These are phyloP conservation scores for Oceanodroma tethys DNA, from an alignment of 2,113 vertebrate genomes.

Conservation along the genomic window DNA sequence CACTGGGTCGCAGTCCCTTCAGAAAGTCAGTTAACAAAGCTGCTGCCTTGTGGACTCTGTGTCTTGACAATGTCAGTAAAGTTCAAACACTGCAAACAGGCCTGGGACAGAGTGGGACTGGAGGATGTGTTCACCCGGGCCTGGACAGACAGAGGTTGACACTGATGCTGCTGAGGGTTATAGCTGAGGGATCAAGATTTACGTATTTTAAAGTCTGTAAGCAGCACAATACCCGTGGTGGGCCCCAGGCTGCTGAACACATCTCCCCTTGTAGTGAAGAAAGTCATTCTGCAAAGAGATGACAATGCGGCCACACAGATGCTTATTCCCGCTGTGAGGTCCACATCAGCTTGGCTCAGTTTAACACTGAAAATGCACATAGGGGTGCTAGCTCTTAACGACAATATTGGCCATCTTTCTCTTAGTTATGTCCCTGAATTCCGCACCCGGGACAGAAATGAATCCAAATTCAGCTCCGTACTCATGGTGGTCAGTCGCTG, in stretches of 20 bases:
- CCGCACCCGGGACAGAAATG: background rate
- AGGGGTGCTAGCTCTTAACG: background rate
- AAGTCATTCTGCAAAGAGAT: background rate
- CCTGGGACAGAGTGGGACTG: background rate
- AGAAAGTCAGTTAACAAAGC: background rate
- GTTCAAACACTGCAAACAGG: background rate
- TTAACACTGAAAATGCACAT: background rate
- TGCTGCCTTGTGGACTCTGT: background rate
- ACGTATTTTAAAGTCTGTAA: slow-evolving; percentile 9
- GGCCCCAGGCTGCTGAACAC: background rate
- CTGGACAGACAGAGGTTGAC: background rate
- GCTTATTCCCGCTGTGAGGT: background rate
- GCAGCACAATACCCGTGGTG: background rate
- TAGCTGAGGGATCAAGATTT: slow-evolving; percentile 4
- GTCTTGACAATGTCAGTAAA: background rate
- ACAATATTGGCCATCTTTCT: too few species aligned
- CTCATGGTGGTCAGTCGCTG: fast-evolving
- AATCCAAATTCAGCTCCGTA: background rate
- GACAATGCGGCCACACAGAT: background rate
- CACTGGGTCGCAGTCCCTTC: background rate
- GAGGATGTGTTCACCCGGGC: background rate
- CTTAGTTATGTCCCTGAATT: background rate
- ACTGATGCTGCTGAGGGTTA: background rate
- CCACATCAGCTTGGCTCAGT: background rate
- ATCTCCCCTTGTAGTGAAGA: background rate